Evolutionary conservation across 2,797 vertebrate species (phyloP).

Genomic region (Hemitrygon akajei): DNA sequence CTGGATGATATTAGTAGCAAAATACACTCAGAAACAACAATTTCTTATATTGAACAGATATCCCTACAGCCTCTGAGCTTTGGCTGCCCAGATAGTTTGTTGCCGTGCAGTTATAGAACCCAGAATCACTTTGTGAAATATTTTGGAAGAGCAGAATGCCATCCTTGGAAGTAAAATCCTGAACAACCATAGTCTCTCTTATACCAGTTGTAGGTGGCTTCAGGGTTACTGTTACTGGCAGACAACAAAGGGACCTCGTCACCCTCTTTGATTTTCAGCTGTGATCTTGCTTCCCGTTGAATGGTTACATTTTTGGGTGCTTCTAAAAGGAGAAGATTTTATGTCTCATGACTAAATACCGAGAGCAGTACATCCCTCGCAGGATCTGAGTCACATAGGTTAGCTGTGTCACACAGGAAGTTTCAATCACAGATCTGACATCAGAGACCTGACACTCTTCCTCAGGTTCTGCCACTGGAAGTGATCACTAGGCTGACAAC

Average conservation of each 20-base stretch:
- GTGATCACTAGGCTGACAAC: too few relatives aligned
- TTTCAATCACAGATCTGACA: too few relatives aligned
- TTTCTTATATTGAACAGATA: background rate
- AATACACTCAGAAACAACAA: background rate
- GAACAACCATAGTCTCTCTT: background rate
- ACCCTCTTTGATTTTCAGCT: background rate
- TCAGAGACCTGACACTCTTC: too few relatives aligned
- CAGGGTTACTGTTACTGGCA: background rate
- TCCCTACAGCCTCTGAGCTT: background rate
- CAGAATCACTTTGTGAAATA: background rate
- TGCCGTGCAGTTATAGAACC: background rate
- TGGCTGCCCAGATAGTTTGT: background rate
- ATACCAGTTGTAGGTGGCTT: background rate
- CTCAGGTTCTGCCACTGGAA: too few relatives aligned
- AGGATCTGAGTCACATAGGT: too few relatives aligned
- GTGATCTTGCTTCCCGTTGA: background rate
- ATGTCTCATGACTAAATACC: background rate
- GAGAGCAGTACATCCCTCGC: too few relatives aligned
- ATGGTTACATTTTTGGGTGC: constrained; percentile 1
- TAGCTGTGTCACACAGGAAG: too few relatives aligned
- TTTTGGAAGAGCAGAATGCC: background rate
- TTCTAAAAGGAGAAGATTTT: background rate
- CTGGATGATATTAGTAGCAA: background rate
- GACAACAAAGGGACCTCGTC: background rate
- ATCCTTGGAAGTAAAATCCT: background rate